Conservation (phyloP, 1,140 invertebrate genomes). For the Eumaeus atala region DNA sequence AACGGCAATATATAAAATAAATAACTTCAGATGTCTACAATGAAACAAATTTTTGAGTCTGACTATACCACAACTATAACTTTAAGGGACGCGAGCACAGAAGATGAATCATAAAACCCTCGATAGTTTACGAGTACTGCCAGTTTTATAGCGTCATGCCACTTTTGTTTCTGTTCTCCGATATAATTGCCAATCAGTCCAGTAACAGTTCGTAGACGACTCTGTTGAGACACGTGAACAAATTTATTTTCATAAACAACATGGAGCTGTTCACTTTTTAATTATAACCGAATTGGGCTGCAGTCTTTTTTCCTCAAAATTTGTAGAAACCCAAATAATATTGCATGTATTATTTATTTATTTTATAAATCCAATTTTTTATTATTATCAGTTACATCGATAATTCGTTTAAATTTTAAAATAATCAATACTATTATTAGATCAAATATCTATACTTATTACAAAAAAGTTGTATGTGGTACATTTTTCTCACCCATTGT, state of each 20-base stretch:
- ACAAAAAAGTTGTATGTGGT: too few species aligned
- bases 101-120: slow-evolving; percentile 67
- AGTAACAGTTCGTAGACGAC: neutral
- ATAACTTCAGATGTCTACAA: too few species aligned
- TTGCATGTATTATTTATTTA: too few species aligned
- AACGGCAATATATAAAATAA: too few species aligned
- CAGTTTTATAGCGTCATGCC: slow-evolving; percentile 48
- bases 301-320: too few species aligned
- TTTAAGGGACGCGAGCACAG: slow-evolving; percentile 47
- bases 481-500: too few species aligned
- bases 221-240: neutral
- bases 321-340: too few species aligned
- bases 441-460: too few species aligned
- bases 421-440: too few species aligned
- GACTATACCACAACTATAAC: slow-evolving; percentile 30
- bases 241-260: neutral
- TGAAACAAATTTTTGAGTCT: slow-evolving; percentile 27
- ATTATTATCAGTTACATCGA: too few species aligned
- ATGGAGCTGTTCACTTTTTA: neutral
- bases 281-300: neutral
- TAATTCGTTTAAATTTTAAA: too few species aligned
- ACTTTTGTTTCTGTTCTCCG: slow-evolving; percentile 30
- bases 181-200: slow-evolving; percentile 11
- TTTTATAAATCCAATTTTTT: too few species aligned
- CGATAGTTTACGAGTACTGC: slow-evolving; percentile 62